Percentiles rank a stretch among this genome's conserved stretches.
These are phyloP conservation scores for Sebastes fasciatus DNA, from an alignment of 2,113 vertebrate species.

Conservation along the genomic window DNA sequence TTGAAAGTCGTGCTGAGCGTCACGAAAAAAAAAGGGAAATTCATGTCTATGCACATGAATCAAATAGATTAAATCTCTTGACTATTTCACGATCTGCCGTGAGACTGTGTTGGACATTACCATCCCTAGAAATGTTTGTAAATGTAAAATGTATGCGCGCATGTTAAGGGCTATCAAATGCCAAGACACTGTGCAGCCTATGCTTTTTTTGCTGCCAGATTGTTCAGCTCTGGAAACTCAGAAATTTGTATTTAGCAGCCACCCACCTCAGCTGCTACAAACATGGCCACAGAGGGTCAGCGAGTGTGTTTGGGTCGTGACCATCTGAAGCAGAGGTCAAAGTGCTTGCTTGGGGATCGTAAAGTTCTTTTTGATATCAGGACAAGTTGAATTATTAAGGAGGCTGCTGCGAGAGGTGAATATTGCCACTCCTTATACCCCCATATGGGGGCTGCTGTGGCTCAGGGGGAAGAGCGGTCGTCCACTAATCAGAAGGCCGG, in stretches of 20 bases:
- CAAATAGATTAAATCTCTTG: too few relatives aligned
- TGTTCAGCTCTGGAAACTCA: neutral
- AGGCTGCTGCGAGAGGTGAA: constrained; percentile 31
- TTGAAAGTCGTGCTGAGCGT: too few relatives aligned
- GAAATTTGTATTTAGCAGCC: neutral
- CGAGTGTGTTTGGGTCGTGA: constrained; percentile 13
- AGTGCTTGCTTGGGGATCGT: constrained; percentile 29
- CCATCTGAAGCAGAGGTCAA: constrained; percentile 48
- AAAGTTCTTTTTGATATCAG: constrained; percentile 19
- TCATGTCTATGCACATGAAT: too few relatives aligned
- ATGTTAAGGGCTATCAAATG: neutral
- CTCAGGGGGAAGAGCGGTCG: neutral
- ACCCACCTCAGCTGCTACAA: neutral
- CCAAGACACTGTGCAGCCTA: neutral
- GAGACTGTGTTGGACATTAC: too few relatives aligned
- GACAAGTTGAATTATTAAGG: constrained; percentile 65
- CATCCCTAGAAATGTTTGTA: too few relatives aligned
- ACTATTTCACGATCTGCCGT: too few relatives aligned
- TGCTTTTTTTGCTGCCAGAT: neutral
- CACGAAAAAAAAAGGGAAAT: too few relatives aligned
- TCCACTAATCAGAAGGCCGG: neutral
- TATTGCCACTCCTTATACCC: constrained; percentile 11
- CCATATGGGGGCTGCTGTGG: neutral
- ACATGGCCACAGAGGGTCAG: neutral
- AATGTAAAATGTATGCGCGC: too few relatives aligned